Evolutionary conservation across 2,113 vertebrate genomes (phyloP).

Genomic region (Nyctibius bracteatus): DNA sequence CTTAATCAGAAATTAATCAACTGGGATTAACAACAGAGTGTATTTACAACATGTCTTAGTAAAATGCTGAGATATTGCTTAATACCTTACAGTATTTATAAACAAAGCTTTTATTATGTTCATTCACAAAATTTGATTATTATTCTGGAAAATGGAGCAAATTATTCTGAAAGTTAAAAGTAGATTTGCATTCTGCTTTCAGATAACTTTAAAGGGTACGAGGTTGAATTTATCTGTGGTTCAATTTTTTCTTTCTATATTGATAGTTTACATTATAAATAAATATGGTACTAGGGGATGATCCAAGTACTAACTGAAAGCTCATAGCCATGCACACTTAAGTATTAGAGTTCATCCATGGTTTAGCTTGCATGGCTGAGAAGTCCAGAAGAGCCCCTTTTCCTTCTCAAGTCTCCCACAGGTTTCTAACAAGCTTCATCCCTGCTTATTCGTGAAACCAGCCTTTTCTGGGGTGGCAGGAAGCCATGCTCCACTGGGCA

Average conservation of each 20-base stretch:
- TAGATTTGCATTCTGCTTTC: not conserved
- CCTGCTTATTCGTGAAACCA: not conserved
- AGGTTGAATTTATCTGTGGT: not conserved
- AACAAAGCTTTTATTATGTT: not conserved
- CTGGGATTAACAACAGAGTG: not conserved
- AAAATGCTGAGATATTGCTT: not conserved
- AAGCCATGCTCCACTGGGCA: accelerated
- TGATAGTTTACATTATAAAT: not conserved
- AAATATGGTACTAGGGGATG: not conserved
- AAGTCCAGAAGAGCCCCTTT: not conserved
- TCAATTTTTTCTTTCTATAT: too few species aligned
- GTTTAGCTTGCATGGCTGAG: not conserved
- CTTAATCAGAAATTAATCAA: not conserved
- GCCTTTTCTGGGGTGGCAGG: not conserved
- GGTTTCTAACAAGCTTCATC: not conserved
- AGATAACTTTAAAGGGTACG: not conserved
- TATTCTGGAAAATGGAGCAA: not conserved
- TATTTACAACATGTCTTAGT: not conserved
- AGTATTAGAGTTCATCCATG: accelerated
- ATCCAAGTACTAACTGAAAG: not conserved
- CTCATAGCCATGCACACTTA: not conserved
- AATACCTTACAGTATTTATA: not conserved
- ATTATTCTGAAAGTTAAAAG: not conserved
- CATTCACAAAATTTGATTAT: not conserved
- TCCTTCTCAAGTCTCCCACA: not conserved